phyloP scores from a whole-genome alignment of 1,140 invertebrate genomes.

The Drosophila ficusphila region DNA sequence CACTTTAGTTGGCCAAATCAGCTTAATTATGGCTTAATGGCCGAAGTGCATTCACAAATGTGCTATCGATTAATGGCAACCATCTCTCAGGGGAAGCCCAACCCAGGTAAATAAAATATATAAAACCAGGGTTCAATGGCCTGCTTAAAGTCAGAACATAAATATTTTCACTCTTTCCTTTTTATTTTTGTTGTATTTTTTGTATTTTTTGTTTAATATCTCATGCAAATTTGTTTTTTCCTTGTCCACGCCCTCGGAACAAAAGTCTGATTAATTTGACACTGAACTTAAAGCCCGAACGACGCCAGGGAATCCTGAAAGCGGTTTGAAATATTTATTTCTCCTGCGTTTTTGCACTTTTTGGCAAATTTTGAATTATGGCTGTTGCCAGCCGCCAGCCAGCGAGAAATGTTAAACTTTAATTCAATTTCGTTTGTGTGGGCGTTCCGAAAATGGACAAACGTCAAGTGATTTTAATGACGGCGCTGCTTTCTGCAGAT shows the following conservation, averaged over 20 bases:
- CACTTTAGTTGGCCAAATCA: conserved; percentile 19
- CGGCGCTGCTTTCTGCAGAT: conserved; percentile 28
- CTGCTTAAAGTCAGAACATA: conserved; percentile 57
- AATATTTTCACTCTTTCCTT: conserved; percentile 46
- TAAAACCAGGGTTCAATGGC: conserved; percentile 51
- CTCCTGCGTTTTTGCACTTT: conserved; percentile 57
- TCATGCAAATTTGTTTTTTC: conserved; percentile 63
- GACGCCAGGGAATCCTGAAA: conserved; percentile 56
- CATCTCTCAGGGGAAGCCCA: too few relatives aligned
- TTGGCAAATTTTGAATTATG: conserved; percentile 71
- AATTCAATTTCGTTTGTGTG: conserved; percentile 72
- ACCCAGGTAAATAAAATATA: conserved; percentile 13
- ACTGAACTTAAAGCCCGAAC: conserved; percentile 65
- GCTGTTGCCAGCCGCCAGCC: conserved; percentile 4
- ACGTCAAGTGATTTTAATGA: conserved; percentile 73
- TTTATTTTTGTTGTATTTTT: too few relatives aligned
- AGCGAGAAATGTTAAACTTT: conserved; percentile 38
- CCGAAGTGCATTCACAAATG: conserved; percentile 23
- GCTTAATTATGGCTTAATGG: conserved; percentile 60
- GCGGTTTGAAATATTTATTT: conserved; percentile 61
- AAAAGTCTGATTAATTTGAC: conserved; percentile 81
- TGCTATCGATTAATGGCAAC: conserved; percentile 27
- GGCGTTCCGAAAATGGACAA: conserved; percentile 77
- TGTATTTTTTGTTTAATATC: conserved; percentile 29
- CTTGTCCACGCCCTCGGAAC: conserved; percentile 51